Conservation (phyloP, 2,888 invertebrate genomes). For the Acronicta aceris region DNA sequence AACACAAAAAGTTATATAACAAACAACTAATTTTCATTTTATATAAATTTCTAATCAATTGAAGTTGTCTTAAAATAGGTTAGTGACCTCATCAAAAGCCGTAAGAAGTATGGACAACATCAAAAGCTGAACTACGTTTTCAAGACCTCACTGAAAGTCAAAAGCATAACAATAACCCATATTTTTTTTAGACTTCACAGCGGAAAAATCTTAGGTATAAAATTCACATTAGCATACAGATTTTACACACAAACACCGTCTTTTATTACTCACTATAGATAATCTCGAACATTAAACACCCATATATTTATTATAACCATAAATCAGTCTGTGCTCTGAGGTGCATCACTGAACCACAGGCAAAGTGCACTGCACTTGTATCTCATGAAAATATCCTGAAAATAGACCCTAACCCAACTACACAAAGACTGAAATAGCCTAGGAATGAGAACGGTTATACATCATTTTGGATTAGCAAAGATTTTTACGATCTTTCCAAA, state of each 20-base stretch:
- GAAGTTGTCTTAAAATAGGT: too few species aligned
- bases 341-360: slow-evolving; percentile 78
- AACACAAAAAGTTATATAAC: too few species aligned
- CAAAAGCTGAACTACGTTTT: not conserved
- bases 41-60: too few species aligned
- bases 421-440: slow-evolving; percentile 34
- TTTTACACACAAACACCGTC: slow-evolving; percentile 59
- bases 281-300: slow-evolving; percentile 85
- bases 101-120: not conserved
- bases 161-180: slow-evolving; percentile 32
- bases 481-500: slow-evolving; percentile 57
- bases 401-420: slow-evolving; percentile 29
- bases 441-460: slow-evolving; percentile 31
- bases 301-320: slow-evolving; percentile 87
- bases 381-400: slow-evolving; percentile 43
- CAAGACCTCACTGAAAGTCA: slow-evolving; percentile 17
- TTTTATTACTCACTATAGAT: slow-evolving; percentile 75
- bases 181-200: slow-evolving; percentile 34
- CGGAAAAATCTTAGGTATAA: slow-evolving; percentile 53
- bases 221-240: slow-evolving; percentile 59
- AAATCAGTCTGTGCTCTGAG: slow-evolving; percentile 84
- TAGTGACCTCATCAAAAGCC: too few species aligned
- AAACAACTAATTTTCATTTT: too few species aligned
- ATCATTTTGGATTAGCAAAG: slow-evolving; percentile 52
- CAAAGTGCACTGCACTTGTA: slow-evolving; percentile 85